Conservation (phyloP, 2,888 invertebrate species). For the Caenorhabditis plicata region DNA sequence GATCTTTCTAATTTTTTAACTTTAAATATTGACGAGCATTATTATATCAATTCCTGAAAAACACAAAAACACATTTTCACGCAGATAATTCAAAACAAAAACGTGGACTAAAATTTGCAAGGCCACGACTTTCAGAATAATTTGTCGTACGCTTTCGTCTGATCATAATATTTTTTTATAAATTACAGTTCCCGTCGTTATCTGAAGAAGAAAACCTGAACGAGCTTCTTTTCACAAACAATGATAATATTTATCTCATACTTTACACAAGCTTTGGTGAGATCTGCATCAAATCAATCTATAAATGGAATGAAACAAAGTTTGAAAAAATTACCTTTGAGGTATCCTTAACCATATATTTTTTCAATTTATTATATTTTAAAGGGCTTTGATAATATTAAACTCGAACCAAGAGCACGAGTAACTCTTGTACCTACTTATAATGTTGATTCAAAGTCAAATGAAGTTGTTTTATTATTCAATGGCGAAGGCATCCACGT, state of each 20-base stretch:
- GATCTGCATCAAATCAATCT: slow-evolving; percentile 17
- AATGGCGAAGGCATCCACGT: slow-evolving; percentile 3
- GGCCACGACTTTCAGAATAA: no score
- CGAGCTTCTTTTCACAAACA: slow-evolving; percentile 32
- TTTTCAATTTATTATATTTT: background rate
- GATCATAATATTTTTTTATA: no score
- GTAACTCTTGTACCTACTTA: slow-evolving; percentile 1
- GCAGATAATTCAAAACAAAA: no score
- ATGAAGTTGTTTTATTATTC: slow-evolving; percentile 6
- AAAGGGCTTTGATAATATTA: slow-evolving; percentile 5
- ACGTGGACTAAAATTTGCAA: no score
- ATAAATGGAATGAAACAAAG: slow-evolving; percentile 34
- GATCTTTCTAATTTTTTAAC: no score
- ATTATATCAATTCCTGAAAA: no score
- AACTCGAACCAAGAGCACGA: background rate
- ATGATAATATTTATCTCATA: slow-evolving; percentile 32
- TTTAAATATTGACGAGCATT: no score
- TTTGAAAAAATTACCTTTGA: slow-evolving; percentile 23
- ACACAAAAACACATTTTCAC: no score
- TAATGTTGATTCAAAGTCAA: background rate
- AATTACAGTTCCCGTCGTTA: slow-evolving; percentile 34
- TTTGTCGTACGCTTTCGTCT: no score
- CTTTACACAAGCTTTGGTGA: slow-evolving; percentile 32
- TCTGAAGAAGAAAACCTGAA: slow-evolving; percentile 35
- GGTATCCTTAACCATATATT: slow-evolving; percentile 5